Percentiles rank a stretch among this genome's conserved stretches.
Conservation (phyloP, 1,140 invertebrate genomes). For the Chlorops oryzae region DNA sequence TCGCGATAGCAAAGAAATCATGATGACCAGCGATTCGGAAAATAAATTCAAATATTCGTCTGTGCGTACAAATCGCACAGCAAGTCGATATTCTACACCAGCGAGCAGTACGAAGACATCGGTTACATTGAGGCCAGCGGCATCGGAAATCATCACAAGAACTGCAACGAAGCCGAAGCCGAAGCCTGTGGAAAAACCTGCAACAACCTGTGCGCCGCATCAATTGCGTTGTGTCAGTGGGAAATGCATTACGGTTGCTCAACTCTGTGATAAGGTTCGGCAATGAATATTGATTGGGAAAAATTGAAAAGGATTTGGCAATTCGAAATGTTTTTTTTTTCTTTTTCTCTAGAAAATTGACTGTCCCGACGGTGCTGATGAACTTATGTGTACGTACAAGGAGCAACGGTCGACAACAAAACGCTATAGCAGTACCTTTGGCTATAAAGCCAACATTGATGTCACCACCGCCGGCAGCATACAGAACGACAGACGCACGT, state of each 20-base stretch:
- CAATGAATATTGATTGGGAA: background rate
- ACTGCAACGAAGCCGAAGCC: conserved; percentile 23
- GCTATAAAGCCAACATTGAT: conserved; percentile 10
- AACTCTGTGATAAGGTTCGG: conserved; percentile 55
- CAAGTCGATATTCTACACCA: too few relatives aligned
- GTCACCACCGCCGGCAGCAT: conserved; percentile 9
- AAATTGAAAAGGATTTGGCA: background rate
- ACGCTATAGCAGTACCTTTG: conserved; percentile 8
- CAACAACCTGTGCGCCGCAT: conserved; percentile 48
- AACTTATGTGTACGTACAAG: conserved; percentile 53
- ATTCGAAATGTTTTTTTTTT: background rate
- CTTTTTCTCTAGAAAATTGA: conserved; percentile 48
- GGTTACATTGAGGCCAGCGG: too few relatives aligned
- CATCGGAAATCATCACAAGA: conserved; percentile 31
- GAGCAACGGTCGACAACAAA: conserved; percentile 20
- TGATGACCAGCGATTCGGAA: conserved; percentile 50
- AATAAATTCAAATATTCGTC: conserved; percentile 47
- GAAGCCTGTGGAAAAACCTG: background rate
- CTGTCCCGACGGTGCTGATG: conserved; percentile 58
- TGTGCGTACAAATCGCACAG: conserved; percentile 27
- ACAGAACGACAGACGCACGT: conserved; percentile 17
- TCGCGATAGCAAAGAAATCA: conserved; percentile 48
- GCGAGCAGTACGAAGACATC: too few relatives aligned
- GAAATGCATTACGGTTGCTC: conserved; percentile 56
- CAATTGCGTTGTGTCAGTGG: conserved; percentile 59